Percentiles rank a stretch among this genome's conserved stretches.
These are phyloP conservation scores for Harpalus rubripes DNA, from an alignment of 2,888 invertebrate genomes.

Conservation along the genomic window DNA sequence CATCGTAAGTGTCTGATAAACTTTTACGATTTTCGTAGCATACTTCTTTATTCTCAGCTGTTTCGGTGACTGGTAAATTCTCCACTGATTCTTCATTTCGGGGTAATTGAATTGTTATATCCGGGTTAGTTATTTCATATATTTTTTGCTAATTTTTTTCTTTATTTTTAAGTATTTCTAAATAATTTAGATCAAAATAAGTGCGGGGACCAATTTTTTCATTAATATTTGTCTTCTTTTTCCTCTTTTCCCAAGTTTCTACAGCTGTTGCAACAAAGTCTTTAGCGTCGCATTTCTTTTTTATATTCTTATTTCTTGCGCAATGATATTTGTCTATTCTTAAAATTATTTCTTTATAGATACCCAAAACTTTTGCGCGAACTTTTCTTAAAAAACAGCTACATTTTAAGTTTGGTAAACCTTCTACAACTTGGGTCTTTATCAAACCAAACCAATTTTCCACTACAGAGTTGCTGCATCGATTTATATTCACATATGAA, in stretches of 20 bases:
- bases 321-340: background rate
- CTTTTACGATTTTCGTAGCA: no score
- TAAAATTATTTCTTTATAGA: conserved; percentile 20
- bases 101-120: background rate
- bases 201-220: background rate
- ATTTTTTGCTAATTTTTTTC: background rate
- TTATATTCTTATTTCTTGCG: background rate
- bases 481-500: background rate
- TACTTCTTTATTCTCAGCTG: no score
- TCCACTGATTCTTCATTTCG: background rate
- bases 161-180: background rate
- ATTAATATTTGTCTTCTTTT: background rate
- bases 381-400: conserved; percentile 26
- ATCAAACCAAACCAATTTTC: conserved; percentile 40
- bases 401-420: conserved; percentile 15
- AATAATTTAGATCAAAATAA: background rate
- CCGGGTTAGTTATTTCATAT: background rate
- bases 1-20: background rate
- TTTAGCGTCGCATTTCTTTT: background rate
- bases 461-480: conserved; percentile 8
- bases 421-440: conserved; percentile 11
- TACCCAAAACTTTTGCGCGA: background rate
- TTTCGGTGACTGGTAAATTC: background rate
- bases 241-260: conserved; percentile 17
- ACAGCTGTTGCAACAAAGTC: background rate